Base-by-base conservation (phyloP, 1,140 invertebrate genomes). In the Drosophila navojoa region DNA sequence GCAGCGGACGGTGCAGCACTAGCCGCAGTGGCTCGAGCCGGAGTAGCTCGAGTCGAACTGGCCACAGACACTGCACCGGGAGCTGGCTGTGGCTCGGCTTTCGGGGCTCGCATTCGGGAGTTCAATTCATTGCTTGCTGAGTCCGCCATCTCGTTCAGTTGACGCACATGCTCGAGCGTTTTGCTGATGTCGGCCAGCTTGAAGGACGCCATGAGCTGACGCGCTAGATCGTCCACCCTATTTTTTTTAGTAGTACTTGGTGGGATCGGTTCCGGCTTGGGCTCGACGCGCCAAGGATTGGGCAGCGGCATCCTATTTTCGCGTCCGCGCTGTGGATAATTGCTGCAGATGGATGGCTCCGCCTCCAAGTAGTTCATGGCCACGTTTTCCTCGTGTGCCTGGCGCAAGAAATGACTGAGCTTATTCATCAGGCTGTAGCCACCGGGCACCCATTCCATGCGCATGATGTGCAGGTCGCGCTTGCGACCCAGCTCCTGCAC, bases 221-320 rank as follows among this genome's bases (percentile, higher is more conserved):
- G 4, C 6, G 35, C 52, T 2, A 76, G 10, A 63, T 57, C 3
- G 0, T 25, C 45, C 47, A 78, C 19, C 19, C 2, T 22, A 22
- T 22, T 2, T 22, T 22, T 3, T 22, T 22, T 3, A 22, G 19
- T 22, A 22, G 19, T 22, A 22, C 3, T 22, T 3, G 19, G 2
- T 7, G 4, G 19, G 27, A 10, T 61, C 45, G 0, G 54, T 11
- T 55, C 19, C 15, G 38, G 10, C 1, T 29, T 13, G 2, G 10
- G 0, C 3, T n/a, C 10, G 35, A 38, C 11, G 1, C n/a, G 22
- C 84, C 84, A 89, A 3, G 84, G 76, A 79, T 84, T 89, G 0
- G 84, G 84, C 13, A 89, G 15, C 0, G 84, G 84, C n/a, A 50
- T 13, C 1, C 45, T 69, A 22, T 89, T 89, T 7, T 84, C 79